phyloP scores from a whole-genome alignment of 1,140 invertebrate species.

The Octopus bimaculoides region DNA sequence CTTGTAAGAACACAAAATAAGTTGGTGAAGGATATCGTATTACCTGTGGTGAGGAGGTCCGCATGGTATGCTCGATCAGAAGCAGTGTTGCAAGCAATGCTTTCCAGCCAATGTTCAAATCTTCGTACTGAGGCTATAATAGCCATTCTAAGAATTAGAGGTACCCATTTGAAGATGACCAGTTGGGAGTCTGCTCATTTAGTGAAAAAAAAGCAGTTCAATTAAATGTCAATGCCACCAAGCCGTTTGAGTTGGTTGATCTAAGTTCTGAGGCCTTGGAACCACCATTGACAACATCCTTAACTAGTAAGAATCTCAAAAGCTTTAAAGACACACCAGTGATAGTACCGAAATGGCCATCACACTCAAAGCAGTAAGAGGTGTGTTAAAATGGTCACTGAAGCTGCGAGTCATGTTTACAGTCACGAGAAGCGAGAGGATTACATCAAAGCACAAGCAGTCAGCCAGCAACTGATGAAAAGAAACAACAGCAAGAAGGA shows the following conservation, averaged over 20 bases:
- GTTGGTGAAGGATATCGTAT: neutral
- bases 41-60: neutral
- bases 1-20: neutral
- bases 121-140: neutral
- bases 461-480: neutral
- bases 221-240: neutral
- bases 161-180: neutral
- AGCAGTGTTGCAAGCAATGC: neutral
- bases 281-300: neutral
- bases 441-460: neutral
- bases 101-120: conserved; percentile 1
- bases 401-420: neutral
- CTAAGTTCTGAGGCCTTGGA: neutral
- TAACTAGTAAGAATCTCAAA: neutral
- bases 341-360: neutral
- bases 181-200: neutral
- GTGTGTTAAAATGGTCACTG: neutral
- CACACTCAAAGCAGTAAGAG: neutral
- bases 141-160: neutral
- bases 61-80: neutral
- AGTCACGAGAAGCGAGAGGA: neutral
- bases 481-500: neutral
- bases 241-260: neutral
- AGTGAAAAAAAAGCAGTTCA: neutral
- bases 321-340: neutral